Conservation (phyloP, 2,888 invertebrate species). For the Apantesis nais region DNA sequence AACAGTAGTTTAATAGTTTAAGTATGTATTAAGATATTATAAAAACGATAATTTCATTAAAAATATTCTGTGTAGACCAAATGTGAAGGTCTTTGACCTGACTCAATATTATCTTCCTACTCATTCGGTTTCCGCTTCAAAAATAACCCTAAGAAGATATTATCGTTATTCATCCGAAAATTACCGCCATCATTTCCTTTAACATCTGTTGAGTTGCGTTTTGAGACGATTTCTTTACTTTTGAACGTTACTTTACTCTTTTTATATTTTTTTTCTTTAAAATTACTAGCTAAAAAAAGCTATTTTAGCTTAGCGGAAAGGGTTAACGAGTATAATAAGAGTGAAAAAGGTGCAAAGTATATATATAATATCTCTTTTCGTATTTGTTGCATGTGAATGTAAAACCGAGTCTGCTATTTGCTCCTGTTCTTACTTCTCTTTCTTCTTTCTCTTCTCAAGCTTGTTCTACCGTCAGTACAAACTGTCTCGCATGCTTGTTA, state of each 20-base stretch:
- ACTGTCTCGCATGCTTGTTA: too few relatives aligned
- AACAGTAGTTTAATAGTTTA: not conserved
- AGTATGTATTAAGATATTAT: not conserved
- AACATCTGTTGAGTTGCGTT: not conserved
- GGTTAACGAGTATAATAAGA: too few relatives aligned
- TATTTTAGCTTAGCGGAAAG: too few relatives aligned
- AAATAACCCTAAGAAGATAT: not conserved
- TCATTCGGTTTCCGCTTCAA: conserved; percentile 11
- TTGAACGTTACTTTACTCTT: not conserved
- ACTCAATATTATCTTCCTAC: not conserved
- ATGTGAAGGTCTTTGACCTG: not conserved
- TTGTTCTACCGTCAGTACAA: too few relatives aligned
- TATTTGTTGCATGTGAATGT: too few relatives aligned
- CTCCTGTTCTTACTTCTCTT: too few relatives aligned
- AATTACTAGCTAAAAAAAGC: not conserved
- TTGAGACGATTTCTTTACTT: not conserved
- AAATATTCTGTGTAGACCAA: not conserved
- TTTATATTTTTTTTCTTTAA: not conserved
- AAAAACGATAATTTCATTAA: not conserved
- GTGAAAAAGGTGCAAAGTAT: too few relatives aligned
- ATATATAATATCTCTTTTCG: too few relatives aligned
- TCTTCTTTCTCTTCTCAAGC: too few relatives aligned
- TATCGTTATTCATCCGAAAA: not conserved
- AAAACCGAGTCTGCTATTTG: too few relatives aligned
- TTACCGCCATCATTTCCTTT: not conserved